Evolutionary conservation across 2,888 invertebrate genomes (phyloP).

Genomic region (Polymixis lichenea): DNA sequence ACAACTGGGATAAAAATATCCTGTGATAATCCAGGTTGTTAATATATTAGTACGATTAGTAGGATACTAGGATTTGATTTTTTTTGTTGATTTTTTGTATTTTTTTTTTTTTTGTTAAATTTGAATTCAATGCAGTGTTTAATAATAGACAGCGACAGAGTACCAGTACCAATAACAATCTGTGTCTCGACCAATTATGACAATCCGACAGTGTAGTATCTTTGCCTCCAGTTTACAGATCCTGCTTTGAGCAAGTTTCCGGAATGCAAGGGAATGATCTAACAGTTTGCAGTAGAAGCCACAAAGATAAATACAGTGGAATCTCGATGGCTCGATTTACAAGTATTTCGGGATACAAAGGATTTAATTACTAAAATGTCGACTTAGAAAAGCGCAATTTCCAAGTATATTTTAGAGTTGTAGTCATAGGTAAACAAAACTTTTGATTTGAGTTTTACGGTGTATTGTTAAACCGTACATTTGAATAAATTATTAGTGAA

Average conservation of each 20-base stretch:
- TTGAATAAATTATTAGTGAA: too few species aligned
- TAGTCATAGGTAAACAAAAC: neutral
- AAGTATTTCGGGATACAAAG: neutral
- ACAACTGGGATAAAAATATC: too few species aligned
- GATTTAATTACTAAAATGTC: neutral
- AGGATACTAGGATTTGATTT: too few species aligned
- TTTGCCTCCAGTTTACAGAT: constrained; percentile 2
- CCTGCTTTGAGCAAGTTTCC: constrained; percentile 3
- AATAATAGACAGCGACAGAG: too few species aligned
- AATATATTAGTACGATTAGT: neutral
- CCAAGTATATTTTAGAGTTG: neutral
- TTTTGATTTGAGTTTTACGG: neutral
- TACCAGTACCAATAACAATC: neutral
- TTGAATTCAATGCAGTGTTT: neutral
- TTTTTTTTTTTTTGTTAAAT: too few species aligned
- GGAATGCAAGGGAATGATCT: constrained; percentile 8
- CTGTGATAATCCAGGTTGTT: too few species aligned
- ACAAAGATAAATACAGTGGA: constrained; percentile 1
- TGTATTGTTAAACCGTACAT: too few species aligned
- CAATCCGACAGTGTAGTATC: neutral
- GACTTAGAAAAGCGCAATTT: neutral
- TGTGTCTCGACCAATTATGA: neutral
- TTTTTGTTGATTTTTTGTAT: too few species aligned
- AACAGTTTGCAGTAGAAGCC: constrained; percentile 11
- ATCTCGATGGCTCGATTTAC: neutral